These are phyloP conservation scores for Sycobia sp. DNA, from an alignment of 1,140 invertebrate species.

Conservation along the genomic window DNA sequence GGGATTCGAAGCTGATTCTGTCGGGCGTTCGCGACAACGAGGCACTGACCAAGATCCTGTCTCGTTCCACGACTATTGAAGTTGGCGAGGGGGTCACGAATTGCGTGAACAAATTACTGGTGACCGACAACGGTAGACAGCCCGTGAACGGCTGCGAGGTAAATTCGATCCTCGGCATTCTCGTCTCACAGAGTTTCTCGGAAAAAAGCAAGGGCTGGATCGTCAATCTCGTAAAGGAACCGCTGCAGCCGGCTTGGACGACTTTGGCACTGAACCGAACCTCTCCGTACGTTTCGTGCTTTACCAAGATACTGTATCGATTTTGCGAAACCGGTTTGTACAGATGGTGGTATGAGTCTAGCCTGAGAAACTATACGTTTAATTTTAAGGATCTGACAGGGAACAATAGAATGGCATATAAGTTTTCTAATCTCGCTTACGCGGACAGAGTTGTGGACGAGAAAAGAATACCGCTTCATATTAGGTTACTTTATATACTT, in stretches of 20 bases:
- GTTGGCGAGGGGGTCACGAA: not conserved
- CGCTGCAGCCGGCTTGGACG: conserved; percentile 12
- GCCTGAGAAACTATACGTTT: not conserved
- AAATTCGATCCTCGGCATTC: not conserved
- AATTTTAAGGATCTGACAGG: not conserved
- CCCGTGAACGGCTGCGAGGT: conserved; percentile 17
- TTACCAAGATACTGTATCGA: not conserved
- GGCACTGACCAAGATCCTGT: not conserved
- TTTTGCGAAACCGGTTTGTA: conserved; percentile 6
- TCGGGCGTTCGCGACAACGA: not conserved
- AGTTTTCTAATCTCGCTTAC: too few species aligned
- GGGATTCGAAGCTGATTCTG: not conserved
- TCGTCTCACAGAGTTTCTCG: not conserved
- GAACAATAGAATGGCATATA: too few species aligned
- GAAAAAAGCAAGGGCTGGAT: not conserved
- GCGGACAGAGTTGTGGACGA: too few species aligned
- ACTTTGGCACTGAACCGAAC: not conserved
- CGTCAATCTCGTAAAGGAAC: conserved; percentile 14
- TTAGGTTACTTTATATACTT: not conserved
- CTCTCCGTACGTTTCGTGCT: not conserved
- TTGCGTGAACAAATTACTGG: conserved; percentile 4
- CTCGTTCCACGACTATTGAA: not conserved
- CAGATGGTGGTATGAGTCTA: not conserved
- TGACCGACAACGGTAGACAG: not conserved
- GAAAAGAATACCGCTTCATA: too few species aligned